Base-by-base conservation (phyloP, 2,888 invertebrate genomes). In the Chaetogeoica ovagalla region DNA sequence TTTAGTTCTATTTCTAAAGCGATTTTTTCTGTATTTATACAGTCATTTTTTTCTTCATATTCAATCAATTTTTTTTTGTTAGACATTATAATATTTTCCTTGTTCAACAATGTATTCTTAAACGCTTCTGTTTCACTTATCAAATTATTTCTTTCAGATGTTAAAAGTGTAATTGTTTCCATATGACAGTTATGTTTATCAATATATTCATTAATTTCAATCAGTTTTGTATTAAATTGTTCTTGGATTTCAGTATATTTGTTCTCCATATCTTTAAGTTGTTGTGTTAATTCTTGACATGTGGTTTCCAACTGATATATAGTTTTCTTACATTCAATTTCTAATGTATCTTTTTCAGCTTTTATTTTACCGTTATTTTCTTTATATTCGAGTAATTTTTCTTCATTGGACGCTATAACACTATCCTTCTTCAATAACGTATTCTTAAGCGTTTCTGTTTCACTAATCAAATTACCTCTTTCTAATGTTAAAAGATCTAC, bases 141-240 rank as follows among this genome's bases (percentile, higher is more conserved):
- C 7, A 70, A 79, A 13, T 79, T 63, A 62, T 79, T 62, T 70
- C 17, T 70, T 70, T 79, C 63, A 19, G 55, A 55, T 17, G 30
- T 79, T 63, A 79, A 71, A 55, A 57, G 11, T 23, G 15, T 23
- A 63, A 71, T 30, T 19, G 19, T n/a, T 62, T 79, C 23, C 1
- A 37, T 15, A 2, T 55, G 62, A 19, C n/a, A 37, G 23, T 62
- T 39, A 19, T 15, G 39, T 62, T 63, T 70, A n/a, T 2, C 39
- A 52, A 55, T 9, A 19, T 63, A 39, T 55, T 79, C 55, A 70
- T 62, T 19, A 1, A 79, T 7, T 63, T 79, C 70, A 52, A 48
- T 11, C 15, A 11, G 48, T 48, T 48, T 48, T 15, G 11, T 48
- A 48, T 48, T 13, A 15, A 13, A 48, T 3, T 48, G 48, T 48